Evolutionary conservation across 1,140 invertebrate genomes (phyloP).

Genomic region (Zaprionus camerounensis): DNA sequence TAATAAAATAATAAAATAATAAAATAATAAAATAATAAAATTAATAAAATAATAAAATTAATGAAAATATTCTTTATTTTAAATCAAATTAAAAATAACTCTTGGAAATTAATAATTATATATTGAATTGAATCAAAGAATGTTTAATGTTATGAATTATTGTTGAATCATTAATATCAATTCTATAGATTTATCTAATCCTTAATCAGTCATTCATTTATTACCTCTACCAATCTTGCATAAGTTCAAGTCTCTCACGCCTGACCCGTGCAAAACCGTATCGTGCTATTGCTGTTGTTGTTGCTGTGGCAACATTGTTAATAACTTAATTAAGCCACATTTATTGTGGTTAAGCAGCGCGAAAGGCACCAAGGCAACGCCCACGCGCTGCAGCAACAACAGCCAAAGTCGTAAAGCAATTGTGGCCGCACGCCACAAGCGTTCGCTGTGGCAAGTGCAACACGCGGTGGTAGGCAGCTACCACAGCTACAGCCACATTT

Average conservation of each 20-base stretch:
- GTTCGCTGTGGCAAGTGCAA: conserved; percentile 21
- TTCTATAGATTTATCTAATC: neutral
- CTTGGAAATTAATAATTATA: too few relatives aligned
- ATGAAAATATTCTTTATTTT: too few relatives aligned
- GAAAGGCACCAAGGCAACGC: conserved; percentile 58
- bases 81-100: too few relatives aligned
- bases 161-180: neutral
- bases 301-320: conserved; percentile 47
- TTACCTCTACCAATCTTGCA: neutral
- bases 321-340: conserved; percentile 76
- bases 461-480: conserved; percentile 43
- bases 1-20: too few relatives aligned
- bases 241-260: neutral
- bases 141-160: too few relatives aligned
- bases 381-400: conserved; percentile 58
- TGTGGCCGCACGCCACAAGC: conserved; percentile 58
- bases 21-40: too few relatives aligned
- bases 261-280: conserved; percentile 26
- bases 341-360: conserved; percentile 54
- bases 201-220: neutral
- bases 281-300: conserved; percentile 15
- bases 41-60: too few relatives aligned
- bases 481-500: conserved; percentile 25
- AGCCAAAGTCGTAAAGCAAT: conserved; percentile 21
- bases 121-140: too few relatives aligned